A percentile compares a stretch with the other conserved stretches of the same genome.
Evolutionary conservation across 2,888 invertebrate genomes (phyloP).

Genomic region (Tromatobia lineatoria): DNA sequence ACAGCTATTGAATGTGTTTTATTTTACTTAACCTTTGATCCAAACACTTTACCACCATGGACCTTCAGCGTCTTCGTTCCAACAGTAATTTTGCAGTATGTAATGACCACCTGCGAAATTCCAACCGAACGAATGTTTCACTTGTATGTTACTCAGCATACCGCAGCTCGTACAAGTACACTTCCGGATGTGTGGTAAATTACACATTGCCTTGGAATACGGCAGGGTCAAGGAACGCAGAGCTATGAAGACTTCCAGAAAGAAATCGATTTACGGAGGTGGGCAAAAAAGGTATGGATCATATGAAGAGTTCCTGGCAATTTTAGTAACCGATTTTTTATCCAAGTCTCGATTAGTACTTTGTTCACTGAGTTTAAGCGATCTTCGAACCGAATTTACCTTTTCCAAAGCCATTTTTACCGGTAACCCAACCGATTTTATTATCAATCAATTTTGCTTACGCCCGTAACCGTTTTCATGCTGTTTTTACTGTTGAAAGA

Average conservation of each 20-base stretch:
- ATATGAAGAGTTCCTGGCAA: background rate
- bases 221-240: conserved; percentile 23
- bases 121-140: conserved; percentile 55
- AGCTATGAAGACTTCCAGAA: conserved; percentile 9
- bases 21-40: conserved; percentile 5
- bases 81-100: conserved; percentile 46
- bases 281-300: background rate
- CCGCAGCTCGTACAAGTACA: conserved; percentile 41
- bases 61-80: conserved; percentile 22
- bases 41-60: background rate
- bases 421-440: too few relatives aligned
- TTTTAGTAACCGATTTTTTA: too few relatives aligned
- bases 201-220: conserved; percentile 51
- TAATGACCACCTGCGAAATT: conserved; percentile 59
- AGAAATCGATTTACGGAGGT: conserved; percentile 28
- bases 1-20: too few relatives aligned
- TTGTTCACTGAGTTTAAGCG: too few relatives aligned
- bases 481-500: too few relatives aligned
- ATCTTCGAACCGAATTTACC: too few relatives aligned
- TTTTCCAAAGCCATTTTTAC: too few relatives aligned
- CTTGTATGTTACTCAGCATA: conserved; percentile 28
- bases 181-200: conserved; percentile 59
- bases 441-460: too few relatives aligned
- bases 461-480: too few relatives aligned
- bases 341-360: too few relatives aligned